Conservation (phyloP, 2,113 vertebrate species). For the Mus musculus region GRCm39 chr8:124631001-124631500, state of each 20-base stretch:
- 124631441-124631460: too few relatives aligned
- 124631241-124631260: neutral
- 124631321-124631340: slow-evolving; percentile 92
- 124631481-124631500: too few relatives aligned
- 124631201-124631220: neutral
- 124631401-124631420: too few relatives aligned
- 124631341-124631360: slow-evolving; percentile 89
- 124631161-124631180: neutral
- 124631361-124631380: slow-evolving; percentile 27
- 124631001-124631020: neutral
- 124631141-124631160: neutral
- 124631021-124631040: neutral
- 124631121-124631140: neutral
- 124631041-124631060: neutral
- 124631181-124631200: neutral
- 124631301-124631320: slow-evolving; percentile 94
- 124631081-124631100: neutral
- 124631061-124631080: neutral
- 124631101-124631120: neutral
- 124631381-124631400: neutral
- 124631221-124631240: neutral
- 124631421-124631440: too few relatives aligned
- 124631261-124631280: neutral
- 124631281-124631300: slow-evolving; percentile 92
- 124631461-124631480: too few relatives aligned